Evolutionary conservation across 2,797 vertebrate species (phyloP).

Genomic region (Myotis findleyi): DNA sequence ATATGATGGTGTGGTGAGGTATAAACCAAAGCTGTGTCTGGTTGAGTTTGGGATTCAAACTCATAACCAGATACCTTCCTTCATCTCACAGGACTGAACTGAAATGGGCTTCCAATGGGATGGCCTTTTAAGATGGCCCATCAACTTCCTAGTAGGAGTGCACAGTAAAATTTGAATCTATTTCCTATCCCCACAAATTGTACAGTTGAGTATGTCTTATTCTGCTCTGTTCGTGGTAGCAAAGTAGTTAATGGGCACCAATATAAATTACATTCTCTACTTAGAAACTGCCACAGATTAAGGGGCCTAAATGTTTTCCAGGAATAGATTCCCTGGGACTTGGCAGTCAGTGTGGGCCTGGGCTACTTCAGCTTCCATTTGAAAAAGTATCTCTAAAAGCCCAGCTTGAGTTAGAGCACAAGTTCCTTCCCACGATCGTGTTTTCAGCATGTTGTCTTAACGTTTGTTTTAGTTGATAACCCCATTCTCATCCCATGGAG

Average conservation of each 20-base stretch:
- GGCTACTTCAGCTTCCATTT: neutral
- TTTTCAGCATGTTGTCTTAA: neutral
- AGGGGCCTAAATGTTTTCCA: neutral
- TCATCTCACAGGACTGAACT: neutral
- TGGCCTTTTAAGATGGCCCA: neutral
- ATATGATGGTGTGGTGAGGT: neutral
- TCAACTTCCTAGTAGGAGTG: neutral
- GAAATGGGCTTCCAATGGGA: neutral
- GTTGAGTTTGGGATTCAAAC: neutral
- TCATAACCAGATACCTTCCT: neutral
- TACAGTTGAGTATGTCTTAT: neutral
- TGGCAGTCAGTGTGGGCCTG: neutral
- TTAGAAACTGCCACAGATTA: neutral
- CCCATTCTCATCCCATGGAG: neutral
- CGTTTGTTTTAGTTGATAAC: neutral
- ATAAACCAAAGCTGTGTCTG: neutral
- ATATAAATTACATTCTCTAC: neutral
- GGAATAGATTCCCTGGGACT: neutral
- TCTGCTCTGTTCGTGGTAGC: neutral
- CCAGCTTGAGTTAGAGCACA: neutral
- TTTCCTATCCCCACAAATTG: neutral
- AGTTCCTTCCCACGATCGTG: neutral
- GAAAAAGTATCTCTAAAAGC: neutral
- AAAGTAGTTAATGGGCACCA: neutral
- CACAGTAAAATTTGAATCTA: neutral